phyloP scores from a whole-genome alignment of 2,797 vertebrate species.

The Numenius phaeopus region DNA sequence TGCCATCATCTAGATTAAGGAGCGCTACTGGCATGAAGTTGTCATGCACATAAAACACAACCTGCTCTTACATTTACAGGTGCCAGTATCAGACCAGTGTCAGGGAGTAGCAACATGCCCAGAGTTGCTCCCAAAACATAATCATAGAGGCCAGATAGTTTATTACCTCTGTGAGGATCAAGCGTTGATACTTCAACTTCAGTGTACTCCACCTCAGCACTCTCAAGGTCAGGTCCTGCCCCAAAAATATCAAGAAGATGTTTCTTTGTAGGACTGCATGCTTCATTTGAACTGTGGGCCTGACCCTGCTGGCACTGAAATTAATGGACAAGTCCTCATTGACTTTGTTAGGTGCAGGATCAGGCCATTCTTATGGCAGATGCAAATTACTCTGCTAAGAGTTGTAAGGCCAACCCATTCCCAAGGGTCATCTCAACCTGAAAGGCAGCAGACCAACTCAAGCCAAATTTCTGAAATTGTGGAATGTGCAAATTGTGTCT shows the following conservation, averaged over 20 bases:
- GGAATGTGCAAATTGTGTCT: background rate
- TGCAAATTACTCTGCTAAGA: background rate
- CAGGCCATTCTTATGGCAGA: background rate
- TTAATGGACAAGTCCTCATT: background rate
- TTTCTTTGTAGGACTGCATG: slow-evolving; percentile 45
- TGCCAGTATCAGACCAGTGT: background rate
- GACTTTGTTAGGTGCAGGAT: background rate
- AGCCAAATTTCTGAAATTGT: background rate
- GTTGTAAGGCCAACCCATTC: background rate
- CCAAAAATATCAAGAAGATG: slow-evolving; percentile 72
- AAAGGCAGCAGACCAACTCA: background rate
- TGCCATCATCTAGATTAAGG: background rate
- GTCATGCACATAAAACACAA: background rate
- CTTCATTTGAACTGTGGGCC: background rate
- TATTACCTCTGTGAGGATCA: slow-evolving; percentile 84
- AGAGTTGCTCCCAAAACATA: background rate
- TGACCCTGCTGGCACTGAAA: slow-evolving; percentile 33
- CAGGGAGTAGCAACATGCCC: background rate
- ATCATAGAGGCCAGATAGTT: background rate
- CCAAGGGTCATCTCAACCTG: background rate
- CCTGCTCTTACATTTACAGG: background rate
- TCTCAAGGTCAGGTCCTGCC: slow-evolving; percentile 78
- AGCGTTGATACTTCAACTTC: slow-evolving; percentile 87
- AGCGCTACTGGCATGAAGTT: background rate
- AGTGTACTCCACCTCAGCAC: slow-evolving; percentile 89